Evolutionary conservation across 2,888 invertebrate genomes (phyloP).

Genomic region (Aphidoletes aphidimyza): DNA sequence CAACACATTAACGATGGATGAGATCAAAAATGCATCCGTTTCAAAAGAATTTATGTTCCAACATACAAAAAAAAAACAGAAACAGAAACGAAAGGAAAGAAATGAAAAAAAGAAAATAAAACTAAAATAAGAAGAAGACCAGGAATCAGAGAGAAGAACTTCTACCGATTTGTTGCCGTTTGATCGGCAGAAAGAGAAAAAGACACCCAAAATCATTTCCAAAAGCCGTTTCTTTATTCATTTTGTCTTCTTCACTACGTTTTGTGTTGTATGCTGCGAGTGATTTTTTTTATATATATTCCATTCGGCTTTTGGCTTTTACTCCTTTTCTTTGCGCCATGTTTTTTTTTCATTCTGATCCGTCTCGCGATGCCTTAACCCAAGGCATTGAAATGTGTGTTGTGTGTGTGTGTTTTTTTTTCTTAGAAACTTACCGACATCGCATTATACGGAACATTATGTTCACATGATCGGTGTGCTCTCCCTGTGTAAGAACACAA

Average conservation of each 20-base stretch:
- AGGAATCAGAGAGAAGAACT: not conserved
- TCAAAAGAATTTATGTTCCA: slow-evolving; percentile 37
- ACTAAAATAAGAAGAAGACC: no score
- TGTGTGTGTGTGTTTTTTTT: slow-evolving; percentile 26
- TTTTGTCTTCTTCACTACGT: not conserved
- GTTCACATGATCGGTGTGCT: slow-evolving; percentile 45
- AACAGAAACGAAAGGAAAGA: not conserved
- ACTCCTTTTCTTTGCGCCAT: slow-evolving; percentile 51
- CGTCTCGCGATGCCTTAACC: no score
- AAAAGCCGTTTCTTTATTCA: not conserved
- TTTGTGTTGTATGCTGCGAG: not conserved
- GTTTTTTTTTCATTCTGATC: not conserved
- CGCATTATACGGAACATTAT: slow-evolving; percentile 44
- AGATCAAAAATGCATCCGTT: slow-evolving; percentile 54
- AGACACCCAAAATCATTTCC: slow-evolving; percentile 43
- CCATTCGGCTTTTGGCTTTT: slow-evolving; percentile 37
- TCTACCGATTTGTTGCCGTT: slow-evolving; percentile 37
- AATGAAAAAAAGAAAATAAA: not conserved
- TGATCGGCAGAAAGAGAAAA: slow-evolving; percentile 29
- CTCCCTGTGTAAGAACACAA: not conserved
- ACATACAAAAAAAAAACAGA: not conserved
- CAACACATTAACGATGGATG: slow-evolving; percentile 53
- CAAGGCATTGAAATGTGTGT: slow-evolving; percentile 23
- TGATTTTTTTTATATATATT: not conserved
- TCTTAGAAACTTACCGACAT: slow-evolving; percentile 43